Evolutionary conservation across 2,888 invertebrate species (phyloP).

Genomic region (Tineola bisselliella): DNA sequence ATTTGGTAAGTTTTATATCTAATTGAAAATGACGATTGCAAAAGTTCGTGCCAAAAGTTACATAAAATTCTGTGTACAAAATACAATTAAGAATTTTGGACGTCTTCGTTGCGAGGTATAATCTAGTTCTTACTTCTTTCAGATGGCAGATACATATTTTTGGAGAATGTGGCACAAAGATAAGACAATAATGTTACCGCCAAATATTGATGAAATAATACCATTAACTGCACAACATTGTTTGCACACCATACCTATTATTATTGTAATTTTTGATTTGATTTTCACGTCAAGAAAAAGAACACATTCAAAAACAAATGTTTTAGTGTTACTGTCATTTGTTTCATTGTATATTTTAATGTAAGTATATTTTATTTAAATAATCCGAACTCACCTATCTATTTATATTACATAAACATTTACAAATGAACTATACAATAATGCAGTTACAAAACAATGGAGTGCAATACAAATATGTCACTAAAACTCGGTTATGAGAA

Average conservation of each 20-base stretch:
- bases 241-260: constrained; percentile 45
- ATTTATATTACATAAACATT: too few species aligned
- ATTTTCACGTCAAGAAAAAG: constrained; percentile 35
- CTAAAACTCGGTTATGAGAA: background rate
- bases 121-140: constrained; percentile 12
- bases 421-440: too few species aligned
- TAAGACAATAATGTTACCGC: constrained; percentile 36
- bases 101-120: too few species aligned
- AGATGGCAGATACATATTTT: constrained; percentile 51
- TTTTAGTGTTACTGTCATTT: constrained; percentile 28
- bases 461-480: too few species aligned
- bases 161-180: constrained; percentile 49
- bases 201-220: constrained; percentile 31
- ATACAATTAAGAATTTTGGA: too few species aligned
- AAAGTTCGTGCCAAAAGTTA: too few species aligned
- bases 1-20: constrained; percentile 47
- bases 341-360: constrained; percentile 30
- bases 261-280: constrained; percentile 37
- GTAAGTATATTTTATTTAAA: constrained; percentile 38
- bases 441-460: background rate
- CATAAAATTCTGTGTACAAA: too few species aligned
- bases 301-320: constrained; percentile 21
- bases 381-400: too few species aligned
- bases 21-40: too few species aligned
- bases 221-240: constrained; percentile 41